Conservation (phyloP, 2,113 vertebrate species). For the Actenoides lindsayi region DNA sequence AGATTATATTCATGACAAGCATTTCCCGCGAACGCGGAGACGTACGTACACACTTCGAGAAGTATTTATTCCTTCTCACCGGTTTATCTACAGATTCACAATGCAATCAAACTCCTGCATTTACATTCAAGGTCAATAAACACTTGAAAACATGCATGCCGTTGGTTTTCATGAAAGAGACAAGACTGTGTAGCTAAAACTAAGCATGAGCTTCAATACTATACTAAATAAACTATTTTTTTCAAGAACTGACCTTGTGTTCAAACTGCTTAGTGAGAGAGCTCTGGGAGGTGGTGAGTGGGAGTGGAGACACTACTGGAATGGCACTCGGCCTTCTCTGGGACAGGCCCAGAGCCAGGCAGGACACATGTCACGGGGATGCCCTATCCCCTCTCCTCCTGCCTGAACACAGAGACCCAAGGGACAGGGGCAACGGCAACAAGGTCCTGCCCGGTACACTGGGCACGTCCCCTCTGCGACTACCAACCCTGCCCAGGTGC, state of each 20-base stretch:
- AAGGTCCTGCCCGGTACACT: too few relatives aligned
- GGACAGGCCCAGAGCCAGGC: not conserved
- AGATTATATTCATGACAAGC: not conserved
- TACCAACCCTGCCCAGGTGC: not conserved
- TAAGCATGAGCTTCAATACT: not conserved
- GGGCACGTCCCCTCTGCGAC: not conserved
- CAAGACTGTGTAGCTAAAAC: not conserved
- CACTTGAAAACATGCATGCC: not conserved
- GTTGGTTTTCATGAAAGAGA: not conserved
- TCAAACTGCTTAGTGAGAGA: not conserved
- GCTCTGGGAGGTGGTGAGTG: not conserved
- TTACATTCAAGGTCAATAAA: constrained; percentile 13
- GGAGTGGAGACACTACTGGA: not conserved
- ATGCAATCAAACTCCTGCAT: not conserved
- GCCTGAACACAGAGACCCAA: not conserved
- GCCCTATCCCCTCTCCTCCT: not conserved
- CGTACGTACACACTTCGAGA: not conserved
- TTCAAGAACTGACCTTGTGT: not conserved
- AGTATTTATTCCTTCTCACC: not conserved
- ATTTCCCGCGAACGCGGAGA: not conserved
- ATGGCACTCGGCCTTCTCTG: too few relatives aligned
- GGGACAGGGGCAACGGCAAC: too few relatives aligned
- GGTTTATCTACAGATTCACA: not conserved
- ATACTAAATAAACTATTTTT: not conserved
- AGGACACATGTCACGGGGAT: not conserved